Percentiles rank a stretch among this genome's conserved stretches.
These are phyloP conservation scores for Myiozetetes cayanensis DNA, from an alignment of 2,113 vertebrate genomes.

Conservation along the genomic window DNA sequence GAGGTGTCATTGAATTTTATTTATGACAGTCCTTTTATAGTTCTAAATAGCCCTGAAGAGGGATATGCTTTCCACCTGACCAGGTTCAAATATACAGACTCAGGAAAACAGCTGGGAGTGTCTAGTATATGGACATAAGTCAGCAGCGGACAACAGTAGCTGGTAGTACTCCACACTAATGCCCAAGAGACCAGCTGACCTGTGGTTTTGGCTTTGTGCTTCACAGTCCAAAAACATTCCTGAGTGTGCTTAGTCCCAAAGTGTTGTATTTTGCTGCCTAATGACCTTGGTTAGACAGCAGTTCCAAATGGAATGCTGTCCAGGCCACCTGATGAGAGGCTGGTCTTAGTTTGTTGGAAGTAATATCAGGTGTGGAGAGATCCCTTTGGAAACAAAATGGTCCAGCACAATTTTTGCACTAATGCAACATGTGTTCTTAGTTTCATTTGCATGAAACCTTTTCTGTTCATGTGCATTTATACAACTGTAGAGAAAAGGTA, in stretches of 20 bases:
- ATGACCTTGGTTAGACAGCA: not conserved
- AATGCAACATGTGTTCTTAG: conserved; percentile 8
- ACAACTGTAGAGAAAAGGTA: not conserved
- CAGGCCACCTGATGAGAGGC: not conserved
- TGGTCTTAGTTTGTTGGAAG: not conserved
- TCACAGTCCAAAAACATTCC: not conserved
- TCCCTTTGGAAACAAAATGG: not conserved
- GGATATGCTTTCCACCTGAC: not conserved
- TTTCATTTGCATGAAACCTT: conserved; percentile 34
- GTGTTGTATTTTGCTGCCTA: not conserved
- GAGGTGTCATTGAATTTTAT: not conserved
- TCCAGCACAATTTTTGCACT: not conserved
- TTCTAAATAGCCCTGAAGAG: not conserved
- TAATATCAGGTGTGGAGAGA: conserved; percentile 35
- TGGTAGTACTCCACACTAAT: not conserved
- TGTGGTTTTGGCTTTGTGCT: not conserved
- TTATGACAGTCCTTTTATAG: not conserved
- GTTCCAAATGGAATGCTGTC: not conserved
- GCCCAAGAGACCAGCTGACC: not conserved
- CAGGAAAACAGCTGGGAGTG: not conserved
- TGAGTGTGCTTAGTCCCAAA: not conserved
- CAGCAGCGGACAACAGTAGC: not conserved
- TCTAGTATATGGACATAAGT: no score
- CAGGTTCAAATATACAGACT: not conserved
- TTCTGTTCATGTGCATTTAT: not conserved